Percentiles rank a stretch among this genome's conserved stretches.
These are phyloP conservation scores for Cassiopea xamachana DNA, from an alignment of 30 jellyfish, hydroid and myxozoan species.

Conservation along the genomic window DNA sequence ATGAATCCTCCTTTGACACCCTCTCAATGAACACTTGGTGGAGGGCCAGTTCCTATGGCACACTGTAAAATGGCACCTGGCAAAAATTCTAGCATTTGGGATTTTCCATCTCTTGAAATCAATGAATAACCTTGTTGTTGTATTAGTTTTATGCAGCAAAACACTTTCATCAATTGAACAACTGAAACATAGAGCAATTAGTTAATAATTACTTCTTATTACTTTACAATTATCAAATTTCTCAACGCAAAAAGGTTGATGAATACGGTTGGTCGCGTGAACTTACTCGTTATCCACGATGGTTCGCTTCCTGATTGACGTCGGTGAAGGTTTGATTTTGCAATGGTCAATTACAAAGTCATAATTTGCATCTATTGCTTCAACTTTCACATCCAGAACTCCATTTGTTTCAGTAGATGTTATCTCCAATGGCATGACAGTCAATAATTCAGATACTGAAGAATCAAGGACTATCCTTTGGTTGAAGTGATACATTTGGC, in stretches of 20 bases:
- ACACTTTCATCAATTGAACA: constrained; percentile 30
- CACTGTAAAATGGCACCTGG: constrained; percentile 57
- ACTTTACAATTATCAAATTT: too few species aligned
- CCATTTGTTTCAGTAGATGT: constrained; percentile 22
- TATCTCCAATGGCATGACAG: constrained; percentile 26
- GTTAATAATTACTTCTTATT: not conserved
- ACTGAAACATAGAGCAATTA: not conserved
- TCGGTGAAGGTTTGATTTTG: constrained; percentile 57
- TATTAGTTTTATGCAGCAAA: not conserved
- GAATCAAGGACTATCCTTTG: constrained; percentile 41
- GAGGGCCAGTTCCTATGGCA: constrained; percentile 50
- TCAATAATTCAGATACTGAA: not conserved
- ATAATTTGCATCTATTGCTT: constrained; percentile 5
- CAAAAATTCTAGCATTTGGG: constrained; percentile 15
- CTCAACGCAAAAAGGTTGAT: too few species aligned
- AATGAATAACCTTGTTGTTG: constrained; percentile 13
- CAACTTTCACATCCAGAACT: constrained; percentile 12
- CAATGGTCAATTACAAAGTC: constrained; percentile 59
- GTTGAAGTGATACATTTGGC: constrained; percentile 38
- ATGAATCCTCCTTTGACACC: not conserved
- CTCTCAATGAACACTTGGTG: constrained; percentile 22
- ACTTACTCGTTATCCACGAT: constrained; percentile 60
- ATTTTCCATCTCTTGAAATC: constrained; percentile 46
- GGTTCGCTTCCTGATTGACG: constrained; percentile 37
- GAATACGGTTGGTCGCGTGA: too few species aligned